phyloP scores from a whole-genome alignment of 2,888 invertebrate genomes.

The Torymus texanus region DNA sequence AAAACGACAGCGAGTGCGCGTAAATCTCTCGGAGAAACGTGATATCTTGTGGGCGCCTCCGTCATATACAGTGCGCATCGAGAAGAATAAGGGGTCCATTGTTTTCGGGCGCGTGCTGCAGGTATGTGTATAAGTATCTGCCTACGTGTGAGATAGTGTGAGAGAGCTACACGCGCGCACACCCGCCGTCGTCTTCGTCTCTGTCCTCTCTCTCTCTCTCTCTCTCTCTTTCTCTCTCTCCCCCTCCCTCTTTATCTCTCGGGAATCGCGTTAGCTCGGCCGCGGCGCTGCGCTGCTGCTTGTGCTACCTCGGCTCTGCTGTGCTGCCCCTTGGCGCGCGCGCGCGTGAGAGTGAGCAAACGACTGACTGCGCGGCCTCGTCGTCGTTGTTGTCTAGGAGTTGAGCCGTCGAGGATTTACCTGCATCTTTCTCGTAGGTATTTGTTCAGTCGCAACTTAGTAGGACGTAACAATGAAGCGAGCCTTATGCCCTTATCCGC shows the following conservation, averaged over 20 bases:
- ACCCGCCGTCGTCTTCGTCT: background rate
- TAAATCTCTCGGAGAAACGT: slow-evolving; percentile 14
- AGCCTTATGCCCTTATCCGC: too few species aligned
- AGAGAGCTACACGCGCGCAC: background rate
- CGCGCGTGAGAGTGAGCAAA: background rate
- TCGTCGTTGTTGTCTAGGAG: too few species aligned
- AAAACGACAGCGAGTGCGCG: slow-evolving; percentile 17
- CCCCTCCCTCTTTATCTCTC: slow-evolving; percentile 14
- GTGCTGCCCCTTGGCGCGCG: background rate
- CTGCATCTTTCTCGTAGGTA: too few species aligned
- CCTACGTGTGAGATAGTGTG: background rate
- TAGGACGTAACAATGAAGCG: too few species aligned
- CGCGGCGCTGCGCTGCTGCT: slow-evolving; percentile 18
- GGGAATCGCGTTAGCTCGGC: slow-evolving; percentile 18
- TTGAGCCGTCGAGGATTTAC: too few species aligned
- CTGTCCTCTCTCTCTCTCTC: background rate
- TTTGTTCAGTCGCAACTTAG: too few species aligned
- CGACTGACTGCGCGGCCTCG: slow-evolving; percentile 43
- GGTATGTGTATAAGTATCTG: background rate
- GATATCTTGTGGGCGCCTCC: background rate
- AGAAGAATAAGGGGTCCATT: too few species aligned
- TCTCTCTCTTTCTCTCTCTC: slow-evolving; percentile 10
- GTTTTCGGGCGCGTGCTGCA: too few species aligned
- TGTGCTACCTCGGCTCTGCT: background rate
- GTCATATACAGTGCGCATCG: too few species aligned